Evolutionary conservation across 1,140 invertebrate species (phyloP), one percentile per base, ranked within the genome.

Genomic region (Orius insidiosus): DNA sequence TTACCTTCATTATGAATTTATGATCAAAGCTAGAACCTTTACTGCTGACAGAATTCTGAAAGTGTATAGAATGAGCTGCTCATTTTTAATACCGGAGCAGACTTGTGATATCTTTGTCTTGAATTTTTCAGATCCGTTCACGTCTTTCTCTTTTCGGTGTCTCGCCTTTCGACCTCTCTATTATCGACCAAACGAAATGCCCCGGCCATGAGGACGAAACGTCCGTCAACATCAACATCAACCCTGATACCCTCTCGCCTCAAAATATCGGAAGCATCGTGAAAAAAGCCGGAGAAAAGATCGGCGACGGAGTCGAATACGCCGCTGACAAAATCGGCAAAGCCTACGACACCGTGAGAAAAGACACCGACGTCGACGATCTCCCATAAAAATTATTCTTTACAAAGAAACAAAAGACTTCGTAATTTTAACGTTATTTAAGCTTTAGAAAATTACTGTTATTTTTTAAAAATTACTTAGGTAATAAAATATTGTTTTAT

Each of bases 111-210:
- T n/a, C n/a, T n/a, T n/a, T n/a, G n/a, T n/a, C n/a, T n/a, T n/a
- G n/a, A n/a, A n/a, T 51, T 43, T 55, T 55, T 9, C 60, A 80
- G 68, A 58, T 83, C 46, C 75, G 80, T 8, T 61, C 64, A 1
- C 69, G 69, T 40, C 55, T 85, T 30, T 58, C 65, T 0, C 59
- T 58, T 0, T 76, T 65, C 52, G 73, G 75, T 9, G 73, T 86
- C 0, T 73, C 82, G 58, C 80, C 80, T 0, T 80, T 68, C 53
- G 77, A 81, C 50, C 60, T 87, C 47, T 80, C 76, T 31, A 74
- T 81, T 44, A 74, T 86, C 35, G 68, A 71, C 4, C 83, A 87
- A 57, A 66, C 50, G 1, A 68, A 71, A 2, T 85, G 82, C 56
- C 49, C 50, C 7, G 45, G 46, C 5, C 70, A 72, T 0, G n/a